Percentiles rank a stretch among this genome's conserved stretches.
Evolutionary conservation across 2,888 invertebrate genomes (phyloP).

Genomic region (Exephanes ischioxanthus): DNA sequence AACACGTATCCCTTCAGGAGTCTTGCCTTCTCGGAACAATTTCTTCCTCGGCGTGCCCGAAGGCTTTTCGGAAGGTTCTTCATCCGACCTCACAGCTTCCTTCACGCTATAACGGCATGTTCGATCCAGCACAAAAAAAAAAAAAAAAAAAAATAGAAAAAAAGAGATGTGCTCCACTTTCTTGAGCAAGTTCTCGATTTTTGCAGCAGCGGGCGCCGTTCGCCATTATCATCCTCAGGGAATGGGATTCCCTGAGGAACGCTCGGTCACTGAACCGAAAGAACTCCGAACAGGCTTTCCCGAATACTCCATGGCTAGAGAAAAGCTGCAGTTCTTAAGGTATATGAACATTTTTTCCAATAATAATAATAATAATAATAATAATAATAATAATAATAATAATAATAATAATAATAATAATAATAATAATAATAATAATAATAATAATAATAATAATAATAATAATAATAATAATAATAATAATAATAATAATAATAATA

Average conservation of each 20-base stretch:
- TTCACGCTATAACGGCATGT: neutral
- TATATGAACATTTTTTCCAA: slow-evolving; percentile 23
- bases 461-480: too few relatives aligned
- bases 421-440: too few relatives aligned
- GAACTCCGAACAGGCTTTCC: slow-evolving; percentile 43
- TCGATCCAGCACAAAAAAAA: slow-evolving; percentile 5
- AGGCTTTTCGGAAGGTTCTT: slow-evolving; percentile 4
- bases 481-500: too few relatives aligned
- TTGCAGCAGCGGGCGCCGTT: slow-evolving; percentile 33
- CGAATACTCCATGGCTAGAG: slow-evolving; percentile 21
- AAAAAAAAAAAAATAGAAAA: neutral
- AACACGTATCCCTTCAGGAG: neutral
- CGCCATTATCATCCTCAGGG: slow-evolving; percentile 41
- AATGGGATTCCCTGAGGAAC: slow-evolving; percentile 1
- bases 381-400: too few relatives aligned
- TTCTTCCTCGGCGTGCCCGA: neutral
- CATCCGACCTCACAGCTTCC: neutral
- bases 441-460: too few relatives aligned
- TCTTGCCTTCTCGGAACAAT: neutral
- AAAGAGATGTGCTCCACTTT: slow-evolving; percentile 27
- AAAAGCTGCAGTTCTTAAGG: slow-evolving; percentile 22
- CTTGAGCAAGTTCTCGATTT: slow-evolving; percentile 13
- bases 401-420: too few relatives aligned
- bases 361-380: too few relatives aligned
- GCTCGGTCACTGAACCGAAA: slow-evolving; percentile 51